Evolutionary conservation across 1,140 invertebrate genomes (phyloP).

Genomic region (Orchestia grillus): DNA sequence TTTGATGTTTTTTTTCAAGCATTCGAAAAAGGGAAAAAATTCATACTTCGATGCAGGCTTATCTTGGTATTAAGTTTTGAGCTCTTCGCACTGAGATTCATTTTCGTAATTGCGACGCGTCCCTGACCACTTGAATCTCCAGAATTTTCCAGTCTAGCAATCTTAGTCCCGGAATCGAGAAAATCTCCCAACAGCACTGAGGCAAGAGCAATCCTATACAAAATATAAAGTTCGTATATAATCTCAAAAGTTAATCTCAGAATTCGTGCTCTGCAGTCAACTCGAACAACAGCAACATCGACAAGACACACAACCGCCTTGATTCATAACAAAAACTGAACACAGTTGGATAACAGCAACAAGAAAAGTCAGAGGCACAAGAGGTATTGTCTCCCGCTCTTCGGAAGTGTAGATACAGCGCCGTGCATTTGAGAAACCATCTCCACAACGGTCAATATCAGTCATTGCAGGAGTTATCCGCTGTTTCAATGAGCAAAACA

Average conservation of each 20-base stretch:
- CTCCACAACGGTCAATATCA: not conserved
- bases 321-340: conserved; percentile 41
- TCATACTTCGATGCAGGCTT: not conserved
- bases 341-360: conserved; percentile 50
- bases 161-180: not conserved
- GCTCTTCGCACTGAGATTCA: not conserved
- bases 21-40: not conserved
- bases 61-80: not conserved
- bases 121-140: not conserved
- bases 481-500: not conserved
- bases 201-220: conserved; percentile 18
- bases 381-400: conserved; percentile 22
- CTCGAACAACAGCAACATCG: conserved; percentile 23
- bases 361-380: conserved; percentile 52
- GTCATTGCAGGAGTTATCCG: not conserved
- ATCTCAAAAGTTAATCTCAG: conserved; percentile 7
- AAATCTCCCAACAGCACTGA: not conserved
- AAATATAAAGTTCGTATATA: conserved; percentile 22
- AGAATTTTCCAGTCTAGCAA: not conserved
- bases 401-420: conserved; percentile 4
- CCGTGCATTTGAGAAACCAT: not conserved
- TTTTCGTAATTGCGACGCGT: not conserved
- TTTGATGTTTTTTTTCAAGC: not conserved
- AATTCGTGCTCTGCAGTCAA: not conserved
- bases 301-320: conserved; percentile 23